Evolutionary conservation across 1,140 invertebrate species (phyloP).

Genomic region (Drosophila ercepeae): DNA sequence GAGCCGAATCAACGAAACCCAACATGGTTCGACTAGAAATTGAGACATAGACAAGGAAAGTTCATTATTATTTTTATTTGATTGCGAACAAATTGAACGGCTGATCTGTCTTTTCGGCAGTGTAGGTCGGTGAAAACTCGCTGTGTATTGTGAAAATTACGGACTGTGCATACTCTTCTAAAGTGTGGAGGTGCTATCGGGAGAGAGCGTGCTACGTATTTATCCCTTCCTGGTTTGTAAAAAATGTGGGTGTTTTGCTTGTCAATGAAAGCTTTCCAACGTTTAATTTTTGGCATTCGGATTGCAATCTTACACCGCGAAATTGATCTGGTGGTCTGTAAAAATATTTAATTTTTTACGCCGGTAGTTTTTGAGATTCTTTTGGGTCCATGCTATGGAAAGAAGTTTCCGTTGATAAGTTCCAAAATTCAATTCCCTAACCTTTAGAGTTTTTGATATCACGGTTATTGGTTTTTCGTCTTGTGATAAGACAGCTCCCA

Average conservation of each 20-base stretch:
- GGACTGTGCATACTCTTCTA: too few relatives aligned
- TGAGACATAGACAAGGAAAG: conserved; percentile 68
- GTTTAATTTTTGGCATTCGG: background rate
- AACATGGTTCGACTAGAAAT: conserved; percentile 53
- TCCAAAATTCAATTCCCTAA: background rate
- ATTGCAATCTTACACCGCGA: background rate
- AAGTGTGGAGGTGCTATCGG: too few relatives aligned
- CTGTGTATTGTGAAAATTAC: too few relatives aligned
- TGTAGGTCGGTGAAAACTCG: too few relatives aligned
- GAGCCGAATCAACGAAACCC: conserved; percentile 11
- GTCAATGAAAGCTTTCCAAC: too few relatives aligned
- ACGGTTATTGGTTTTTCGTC: too few relatives aligned
- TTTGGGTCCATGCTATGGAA: background rate
- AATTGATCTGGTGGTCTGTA: background rate
- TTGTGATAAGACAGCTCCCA: background rate
- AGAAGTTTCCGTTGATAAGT: background rate
- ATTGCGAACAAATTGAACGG: too few relatives aligned
- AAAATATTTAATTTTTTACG: background rate
- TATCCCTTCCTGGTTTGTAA: too few relatives aligned
- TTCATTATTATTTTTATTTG: too few relatives aligned
- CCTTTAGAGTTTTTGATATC: background rate
- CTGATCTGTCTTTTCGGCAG: too few relatives aligned
- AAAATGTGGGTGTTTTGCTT: too few relatives aligned
- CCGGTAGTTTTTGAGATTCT: background rate
- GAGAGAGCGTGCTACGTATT: too few relatives aligned